Evolutionary conservation across 2,113 vertebrate genomes (phyloP), one percentile per base, ranked within the genome.

Genomic region (Serranochromis macrocephalus): DNA sequence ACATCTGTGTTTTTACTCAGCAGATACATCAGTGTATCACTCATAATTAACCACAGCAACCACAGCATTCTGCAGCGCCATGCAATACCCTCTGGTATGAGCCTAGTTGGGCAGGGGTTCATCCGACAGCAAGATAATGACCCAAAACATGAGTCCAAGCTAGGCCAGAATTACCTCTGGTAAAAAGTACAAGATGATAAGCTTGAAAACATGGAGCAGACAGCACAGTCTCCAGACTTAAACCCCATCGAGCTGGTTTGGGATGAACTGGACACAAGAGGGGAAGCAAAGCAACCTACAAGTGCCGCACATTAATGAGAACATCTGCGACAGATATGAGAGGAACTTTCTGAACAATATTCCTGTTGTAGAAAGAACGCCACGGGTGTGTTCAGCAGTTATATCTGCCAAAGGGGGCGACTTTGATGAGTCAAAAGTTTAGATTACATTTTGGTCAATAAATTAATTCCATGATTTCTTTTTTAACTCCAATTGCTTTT

Each of bases 241-340:
- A 63, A n/a, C 31, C 58, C 58, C 17, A 36, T 12, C 4, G 6
- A 63, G 9, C 9, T 63, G 58, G 6, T 63, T 63, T 63, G 31
- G 17, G 31, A 36, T 36, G 31, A 63, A 63, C 58, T 7, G 58
- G 58, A 36, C 2, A 63, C 0, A 0, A 36, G 17, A 63, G 31
- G 0, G 31, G 6, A 63, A 63, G 6, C 58, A 36, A 36, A 63
- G 31, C 4, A 63, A 1, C 17, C 58, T 36, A 2, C 31, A 36
- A 3, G 58, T 36, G 31, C 17, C 1, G 1, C 58, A 36, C 6
- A 36, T 11, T 7, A 11, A 7, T 63, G 31, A 33, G 16, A 63
- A 36, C 58, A n/a, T n/a, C 0, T 63, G 31, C 0, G 0, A 36
- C 31, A 63, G 31, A 36, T 63, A 36, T 63, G 31, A 31, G 3